Percentiles rank a stretch among this genome's conserved stretches.
Evolutionary conservation across 2,888 invertebrate species (phyloP).

Genomic region (Malthinus seriepunctatus): DNA sequence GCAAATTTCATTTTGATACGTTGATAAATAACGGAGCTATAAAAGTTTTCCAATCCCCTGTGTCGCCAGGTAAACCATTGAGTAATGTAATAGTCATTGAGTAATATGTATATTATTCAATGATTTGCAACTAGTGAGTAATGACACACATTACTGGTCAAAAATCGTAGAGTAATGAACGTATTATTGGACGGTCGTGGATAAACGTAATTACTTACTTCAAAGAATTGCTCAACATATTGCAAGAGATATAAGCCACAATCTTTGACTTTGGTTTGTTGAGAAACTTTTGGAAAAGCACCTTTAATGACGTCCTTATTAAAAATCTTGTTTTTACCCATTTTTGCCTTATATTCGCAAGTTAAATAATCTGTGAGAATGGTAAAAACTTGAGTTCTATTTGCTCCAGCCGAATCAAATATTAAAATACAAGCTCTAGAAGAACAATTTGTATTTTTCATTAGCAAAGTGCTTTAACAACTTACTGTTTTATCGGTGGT

Average conservation of each 20-base stretch:
- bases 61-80: no score
- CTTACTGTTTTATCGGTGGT: conserved; percentile 70
- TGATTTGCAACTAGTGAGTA: no score
- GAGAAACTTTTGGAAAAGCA: conserved; percentile 89
- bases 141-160: no score
- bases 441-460: not conserved
- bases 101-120: no score
- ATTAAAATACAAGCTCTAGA: conserved; percentile 90
- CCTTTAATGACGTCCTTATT: conserved; percentile 86
- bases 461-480: conserved; percentile 24
- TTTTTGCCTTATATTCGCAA: conserved; percentile 81
- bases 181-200: no score
- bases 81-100: no score
- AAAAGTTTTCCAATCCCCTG: no score
- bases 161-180: no score
- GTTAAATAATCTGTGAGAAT: conserved; percentile 90
- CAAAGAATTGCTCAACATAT: conserved; percentile 95
- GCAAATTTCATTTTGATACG: no score
- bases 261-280: conserved; percentile 96
- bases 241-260: conserved; percentile 95
- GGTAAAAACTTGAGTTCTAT: conserved; percentile 81
- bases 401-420: conserved; percentile 90
- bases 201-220: conserved; percentile 61
- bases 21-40: no score
- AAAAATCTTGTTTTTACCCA: conserved; percentile 66